Conservation (phyloP, 2,888 invertebrate genomes). For the Alloplasta piceator region DNA sequence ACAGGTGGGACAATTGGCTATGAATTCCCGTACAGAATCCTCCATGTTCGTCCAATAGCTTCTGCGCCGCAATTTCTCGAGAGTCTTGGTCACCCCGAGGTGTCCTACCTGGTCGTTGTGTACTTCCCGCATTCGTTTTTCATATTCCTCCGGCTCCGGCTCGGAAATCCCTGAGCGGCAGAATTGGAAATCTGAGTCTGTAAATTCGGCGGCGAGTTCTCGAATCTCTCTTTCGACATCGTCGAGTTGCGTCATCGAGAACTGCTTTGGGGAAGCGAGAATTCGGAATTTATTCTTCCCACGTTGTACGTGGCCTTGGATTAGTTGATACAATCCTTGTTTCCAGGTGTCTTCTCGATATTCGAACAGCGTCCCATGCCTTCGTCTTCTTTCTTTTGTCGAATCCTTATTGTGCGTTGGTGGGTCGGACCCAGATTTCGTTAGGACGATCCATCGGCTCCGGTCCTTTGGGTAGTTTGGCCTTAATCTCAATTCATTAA, state of each 20-base stretch:
- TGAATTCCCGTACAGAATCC: conserved; percentile 27
- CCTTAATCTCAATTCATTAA: conserved; percentile 30
- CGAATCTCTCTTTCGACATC: conserved; percentile 10
- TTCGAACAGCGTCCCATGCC: conserved; percentile 1
- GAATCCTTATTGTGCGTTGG: not conserved
- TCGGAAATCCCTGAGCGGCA: conserved; percentile 23
- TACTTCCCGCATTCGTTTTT: conserved; percentile 22
- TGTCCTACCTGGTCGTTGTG: conserved; percentile 28
- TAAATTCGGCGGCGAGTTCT: conserved; percentile 19
- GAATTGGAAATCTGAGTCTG: conserved; percentile 24
- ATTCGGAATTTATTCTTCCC: conserved; percentile 3
- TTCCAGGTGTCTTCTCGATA: conserved; percentile 23
- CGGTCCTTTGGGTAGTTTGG: conserved; percentile 19
- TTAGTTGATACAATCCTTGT: conserved; percentile 1
- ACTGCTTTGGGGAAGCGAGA: conserved; percentile 6
- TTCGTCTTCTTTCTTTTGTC: conserved; percentile 6
- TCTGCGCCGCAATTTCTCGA: conserved; percentile 23
- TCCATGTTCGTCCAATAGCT: conserved; percentile 33
- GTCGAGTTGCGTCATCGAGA: conserved; percentile 24
- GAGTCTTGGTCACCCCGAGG: conserved; percentile 28
- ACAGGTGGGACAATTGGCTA: conserved; percentile 31
- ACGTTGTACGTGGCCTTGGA: not conserved
- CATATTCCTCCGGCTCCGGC: conserved; percentile 20
- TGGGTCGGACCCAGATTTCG: not conserved
- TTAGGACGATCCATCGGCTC: not conserved